Conservation (phyloP, 2,113 vertebrate genomes). For the Australoheros scitulus region DNA sequence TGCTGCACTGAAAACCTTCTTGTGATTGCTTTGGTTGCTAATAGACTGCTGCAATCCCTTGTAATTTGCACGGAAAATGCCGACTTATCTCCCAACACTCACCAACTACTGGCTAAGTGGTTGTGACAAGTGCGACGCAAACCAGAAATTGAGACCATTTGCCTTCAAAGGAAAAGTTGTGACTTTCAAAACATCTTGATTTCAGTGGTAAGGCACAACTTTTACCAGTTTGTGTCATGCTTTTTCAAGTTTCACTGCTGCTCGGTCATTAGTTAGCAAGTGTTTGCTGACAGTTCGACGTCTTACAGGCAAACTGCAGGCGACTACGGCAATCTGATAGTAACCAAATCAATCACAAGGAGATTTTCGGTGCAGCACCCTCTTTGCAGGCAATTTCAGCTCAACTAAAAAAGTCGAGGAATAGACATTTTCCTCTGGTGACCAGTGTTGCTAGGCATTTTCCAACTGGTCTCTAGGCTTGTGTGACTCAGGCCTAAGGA, state of each 20-base stretch:
- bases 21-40: too few relatives aligned
- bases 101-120: too few relatives aligned
- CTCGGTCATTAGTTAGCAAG: too few relatives aligned
- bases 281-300: background rate
- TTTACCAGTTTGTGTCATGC: too few relatives aligned
- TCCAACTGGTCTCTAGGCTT: background rate
- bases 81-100: too few relatives aligned
- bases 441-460: background rate
- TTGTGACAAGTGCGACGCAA: too few relatives aligned
- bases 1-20: too few relatives aligned
- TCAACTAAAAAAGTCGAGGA: background rate
- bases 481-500: background rate
- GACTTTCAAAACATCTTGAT: too few relatives aligned
- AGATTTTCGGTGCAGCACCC: background rate
- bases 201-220: too few relatives aligned
- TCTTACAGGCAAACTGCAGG: background rate
- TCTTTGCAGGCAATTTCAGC: background rate
- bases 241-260: too few relatives aligned
- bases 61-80: too few relatives aligned
- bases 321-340: background rate
- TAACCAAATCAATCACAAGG: background rate
- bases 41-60: background rate
- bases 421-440: background rate
- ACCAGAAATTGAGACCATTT: background rate
- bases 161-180: background rate